Conservation (phyloP, 2,797 vertebrate species). For the Enteromius paludinosus region DNA sequence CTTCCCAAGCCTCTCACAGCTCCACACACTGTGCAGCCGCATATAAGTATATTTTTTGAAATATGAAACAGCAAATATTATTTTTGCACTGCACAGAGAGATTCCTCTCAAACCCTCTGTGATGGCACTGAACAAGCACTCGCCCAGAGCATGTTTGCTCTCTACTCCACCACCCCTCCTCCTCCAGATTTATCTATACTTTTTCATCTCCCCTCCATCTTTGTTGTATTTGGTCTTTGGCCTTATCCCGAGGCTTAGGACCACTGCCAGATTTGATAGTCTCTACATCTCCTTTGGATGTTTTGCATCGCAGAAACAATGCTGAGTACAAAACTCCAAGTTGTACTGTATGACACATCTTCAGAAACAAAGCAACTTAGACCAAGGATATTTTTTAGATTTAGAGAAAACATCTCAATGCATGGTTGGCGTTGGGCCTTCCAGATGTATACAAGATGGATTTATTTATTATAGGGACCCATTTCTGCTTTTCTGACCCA, state of each 20-base stretch:
- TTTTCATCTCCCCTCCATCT: conserved; percentile 29
- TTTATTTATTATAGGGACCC: neutral
- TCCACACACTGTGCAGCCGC: conserved; percentile 36
- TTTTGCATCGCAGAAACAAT: conserved; percentile 39
- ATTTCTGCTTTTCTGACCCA: neutral
- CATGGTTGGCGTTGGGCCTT: neutral
- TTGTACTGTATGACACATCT: neutral
- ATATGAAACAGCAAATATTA: conserved; percentile 55
- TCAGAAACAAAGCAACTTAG: conserved; percentile 2
- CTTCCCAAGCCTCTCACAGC: conserved; percentile 33
- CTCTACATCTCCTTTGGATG: conserved; percentile 33
- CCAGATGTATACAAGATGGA: neutral
- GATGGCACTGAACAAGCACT: conserved; percentile 48
- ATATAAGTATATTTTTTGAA: conserved; percentile 50
- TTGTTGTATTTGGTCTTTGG: conserved; percentile 49
- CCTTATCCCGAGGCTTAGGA: conserved; percentile 43
- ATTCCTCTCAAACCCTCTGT: conserved; percentile 43
- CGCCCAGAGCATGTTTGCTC: conserved; percentile 51
- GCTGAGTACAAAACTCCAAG: conserved; percentile 29
- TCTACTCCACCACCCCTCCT: conserved; percentile 59
- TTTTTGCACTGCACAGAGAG: conserved; percentile 51
- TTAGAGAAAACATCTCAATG: neutral
- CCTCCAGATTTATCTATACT: conserved; percentile 4
- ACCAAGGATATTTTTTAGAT: neutral
- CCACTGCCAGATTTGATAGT: conserved; percentile 37